phyloP scores from a whole-genome alignment of 2,113 vertebrate genomes.

The Microcebus murinus region DNA sequence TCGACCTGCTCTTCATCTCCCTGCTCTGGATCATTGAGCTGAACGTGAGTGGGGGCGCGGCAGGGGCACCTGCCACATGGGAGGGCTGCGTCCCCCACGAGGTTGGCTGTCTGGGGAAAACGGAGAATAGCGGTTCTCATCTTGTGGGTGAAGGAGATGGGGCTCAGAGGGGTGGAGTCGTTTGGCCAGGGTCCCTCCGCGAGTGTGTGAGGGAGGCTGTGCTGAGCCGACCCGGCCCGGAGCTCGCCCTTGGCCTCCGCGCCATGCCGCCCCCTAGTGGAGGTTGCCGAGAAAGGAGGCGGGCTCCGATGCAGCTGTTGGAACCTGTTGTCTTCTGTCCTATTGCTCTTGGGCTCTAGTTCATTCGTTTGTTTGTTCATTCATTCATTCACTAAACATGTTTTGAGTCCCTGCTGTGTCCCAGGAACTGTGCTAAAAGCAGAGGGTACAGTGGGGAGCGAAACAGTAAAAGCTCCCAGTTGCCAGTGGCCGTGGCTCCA shows the following conservation, averaged over 20 bases:
- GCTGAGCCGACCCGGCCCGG: not conserved
- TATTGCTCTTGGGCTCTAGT: not conserved
- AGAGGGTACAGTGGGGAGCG: not conserved
- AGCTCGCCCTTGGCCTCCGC: not conserved
- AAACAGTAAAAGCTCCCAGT: not conserved
- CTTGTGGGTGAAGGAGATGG: not conserved
- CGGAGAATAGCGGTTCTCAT: not conserved
- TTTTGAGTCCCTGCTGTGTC: not conserved
- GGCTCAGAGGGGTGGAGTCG: not conserved
- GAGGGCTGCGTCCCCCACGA: not conserved
- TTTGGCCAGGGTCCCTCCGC: not conserved
- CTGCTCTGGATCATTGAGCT: slow-evolving; percentile 98
- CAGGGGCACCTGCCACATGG: not conserved
- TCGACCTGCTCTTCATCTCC: slow-evolving; percentile 97
- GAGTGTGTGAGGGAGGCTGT: not conserved
- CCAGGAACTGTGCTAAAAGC: not conserved
- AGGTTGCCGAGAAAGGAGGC: not conserved
- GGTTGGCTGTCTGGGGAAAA: not conserved
- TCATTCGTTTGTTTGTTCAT: not conserved
- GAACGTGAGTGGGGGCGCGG: slow-evolving; percentile 87
- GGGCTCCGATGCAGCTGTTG: too few relatives aligned
- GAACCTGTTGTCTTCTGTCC: not conserved
- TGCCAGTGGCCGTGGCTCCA: too few relatives aligned
- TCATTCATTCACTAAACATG: not conserved
- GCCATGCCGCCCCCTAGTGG: slow-evolving; percentile 58